phyloP scores from a whole-genome alignment of 2,113 vertebrate species.

The Edolisoma coerulescens region DNA sequence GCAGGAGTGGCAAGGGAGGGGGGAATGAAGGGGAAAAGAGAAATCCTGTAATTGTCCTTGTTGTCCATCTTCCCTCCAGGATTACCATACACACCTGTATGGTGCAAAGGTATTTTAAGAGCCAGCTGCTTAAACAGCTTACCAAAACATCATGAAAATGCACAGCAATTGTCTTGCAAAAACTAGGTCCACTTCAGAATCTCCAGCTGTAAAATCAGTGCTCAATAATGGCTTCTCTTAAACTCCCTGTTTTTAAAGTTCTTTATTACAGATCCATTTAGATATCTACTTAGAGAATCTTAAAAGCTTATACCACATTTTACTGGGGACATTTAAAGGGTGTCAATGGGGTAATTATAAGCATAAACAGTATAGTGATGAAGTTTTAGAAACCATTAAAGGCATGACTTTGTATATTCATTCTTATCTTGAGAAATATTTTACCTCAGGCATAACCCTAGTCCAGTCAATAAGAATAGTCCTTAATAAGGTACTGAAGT shows the following conservation, averaged over 20 bases:
- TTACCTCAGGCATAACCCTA: background rate
- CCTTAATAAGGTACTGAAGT: background rate
- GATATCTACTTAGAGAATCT: background rate
- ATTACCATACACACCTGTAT: background rate
- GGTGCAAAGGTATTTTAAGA: background rate
- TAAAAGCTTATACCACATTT: conserved; percentile 3
- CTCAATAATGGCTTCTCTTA: background rate
- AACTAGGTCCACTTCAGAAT: background rate
- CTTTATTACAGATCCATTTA: background rate
- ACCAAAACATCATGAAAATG: background rate
- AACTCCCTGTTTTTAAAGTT: background rate
- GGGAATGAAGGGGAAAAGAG: background rate
- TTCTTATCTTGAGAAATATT: background rate
- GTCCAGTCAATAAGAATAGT: background rate
- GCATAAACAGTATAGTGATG: background rate
- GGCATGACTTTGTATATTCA: background rate
- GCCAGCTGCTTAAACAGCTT: background rate
- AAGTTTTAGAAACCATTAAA: background rate
- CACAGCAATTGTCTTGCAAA: background rate
- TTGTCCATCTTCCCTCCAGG: background rate
- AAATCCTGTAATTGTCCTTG: background rate
- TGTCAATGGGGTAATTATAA: background rate
- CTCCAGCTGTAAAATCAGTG: background rate
- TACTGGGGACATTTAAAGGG: conserved; percentile 13
- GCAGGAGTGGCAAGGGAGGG: background rate